Evolutionary conservation across 1,140 invertebrate genomes (phyloP), one percentile per base, ranked within the genome.

Genomic region (Sesamia nonagrioides): DNA sequence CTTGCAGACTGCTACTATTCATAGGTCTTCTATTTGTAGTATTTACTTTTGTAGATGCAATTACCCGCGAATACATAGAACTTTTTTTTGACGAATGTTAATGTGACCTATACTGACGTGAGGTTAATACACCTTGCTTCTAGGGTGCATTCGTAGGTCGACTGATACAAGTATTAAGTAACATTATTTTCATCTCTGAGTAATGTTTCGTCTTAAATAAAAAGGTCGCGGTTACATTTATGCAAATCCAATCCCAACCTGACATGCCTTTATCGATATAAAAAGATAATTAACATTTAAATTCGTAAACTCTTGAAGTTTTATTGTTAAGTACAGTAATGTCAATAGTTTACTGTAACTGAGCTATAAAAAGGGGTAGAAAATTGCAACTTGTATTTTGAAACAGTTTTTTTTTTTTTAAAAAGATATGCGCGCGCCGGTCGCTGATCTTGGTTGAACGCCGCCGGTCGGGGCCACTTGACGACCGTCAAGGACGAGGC

Each of bases 61-160:
- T 66, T 66, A 66, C n/a, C 40, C n/a, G 33, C 40, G 33, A 8
- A 48, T 71, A 37, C 45, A 9, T 71, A 37, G 27, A 71, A 71
- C 68, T 42, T 48, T 52, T 72, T 71, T 54, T 60, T 48, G 35
- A 58, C 13, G 35, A 74, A 76, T 37, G 60, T 52, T 63, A 35
- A 50, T 80, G 79, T 84, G 83, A 89, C 86, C 83, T 84, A 82
- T 78, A 84, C 9, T 1, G 9, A 6, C 5, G 5, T 61, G 82
- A 84, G 88, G 88, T 90, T 83, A 92, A 88, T 83, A 91, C 78
- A 88, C 91, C 66, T 84, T 85, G 86, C 86, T 84, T 84, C 82
- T 84, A 82, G 85, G 83, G 85, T 87, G 81, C 83, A 77, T 84
- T 80, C 82, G 78, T 80, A 82, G 80, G 80, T 82, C 78, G 56